phyloP scores from a whole-genome alignment of 2,113 vertebrate genomes.

The Brachyhypopomus occidentalis region DNA sequence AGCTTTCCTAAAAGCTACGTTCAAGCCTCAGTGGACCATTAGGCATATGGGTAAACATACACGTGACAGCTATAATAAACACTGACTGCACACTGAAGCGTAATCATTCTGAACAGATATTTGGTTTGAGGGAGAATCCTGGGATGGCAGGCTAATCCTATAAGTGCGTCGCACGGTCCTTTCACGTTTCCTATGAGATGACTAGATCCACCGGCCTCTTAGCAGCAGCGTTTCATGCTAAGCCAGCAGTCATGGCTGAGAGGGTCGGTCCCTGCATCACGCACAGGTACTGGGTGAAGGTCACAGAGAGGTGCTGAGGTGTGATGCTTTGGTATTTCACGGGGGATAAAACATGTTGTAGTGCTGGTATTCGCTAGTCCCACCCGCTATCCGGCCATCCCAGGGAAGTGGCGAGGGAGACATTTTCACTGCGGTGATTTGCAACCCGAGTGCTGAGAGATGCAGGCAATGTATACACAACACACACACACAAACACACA shows the following conservation, averaged over 20 bases:
- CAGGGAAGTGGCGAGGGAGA: background rate
- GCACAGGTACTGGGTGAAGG: conserved; percentile 48
- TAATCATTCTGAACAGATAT: background rate
- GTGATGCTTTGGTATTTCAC: conserved; percentile 22
- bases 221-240: conserved; percentile 5
- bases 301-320: conserved; percentile 25
- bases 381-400: background rate
- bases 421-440: background rate
- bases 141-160: conserved; percentile 1
- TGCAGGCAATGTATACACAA: background rate
- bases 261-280: conserved; percentile 27
- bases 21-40: background rate
- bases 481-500: background rate
- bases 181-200: background rate
- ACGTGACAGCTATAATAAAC: conserved; percentile 5
- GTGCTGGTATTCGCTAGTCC: background rate
- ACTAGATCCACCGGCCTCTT: background rate
- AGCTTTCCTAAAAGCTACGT: background rate
- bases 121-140: conserved; percentile 2
- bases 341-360: background rate
- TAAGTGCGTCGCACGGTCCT: background rate
- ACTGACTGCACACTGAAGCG: background rate
- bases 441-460: background rate
- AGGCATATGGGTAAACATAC: background rate
- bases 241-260: conserved; percentile 26